Percentiles rank a stretch among this genome's conserved stretches.
These are phyloP conservation scores for Girardia tigrina DNA, from an alignment of 2,888 invertebrate species.

Conservation along the genomic window DNA sequence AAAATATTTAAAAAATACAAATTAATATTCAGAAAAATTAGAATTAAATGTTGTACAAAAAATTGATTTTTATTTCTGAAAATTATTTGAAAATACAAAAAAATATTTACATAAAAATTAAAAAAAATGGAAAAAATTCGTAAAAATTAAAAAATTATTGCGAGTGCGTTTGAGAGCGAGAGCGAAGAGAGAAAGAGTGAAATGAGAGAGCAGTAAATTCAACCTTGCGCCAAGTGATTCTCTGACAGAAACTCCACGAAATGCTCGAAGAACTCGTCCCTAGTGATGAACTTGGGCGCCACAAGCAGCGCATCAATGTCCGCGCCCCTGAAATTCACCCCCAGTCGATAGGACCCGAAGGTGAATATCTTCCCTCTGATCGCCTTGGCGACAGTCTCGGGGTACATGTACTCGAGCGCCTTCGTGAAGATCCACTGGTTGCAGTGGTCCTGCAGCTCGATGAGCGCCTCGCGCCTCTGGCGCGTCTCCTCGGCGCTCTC, in stretches of 20 bases:
- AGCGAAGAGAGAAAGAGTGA: too few relatives aligned
- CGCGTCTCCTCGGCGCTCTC: constrained; percentile 18
- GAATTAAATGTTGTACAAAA: too few relatives aligned
- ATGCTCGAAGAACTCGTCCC: constrained; percentile 82
- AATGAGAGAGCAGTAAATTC: too few relatives aligned
- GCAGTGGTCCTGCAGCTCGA: constrained; percentile 24
- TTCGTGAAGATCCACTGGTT: constrained; percentile 23
- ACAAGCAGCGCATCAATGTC: constrained; percentile 98
- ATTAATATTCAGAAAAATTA: too few relatives aligned
- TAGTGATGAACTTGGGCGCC: constrained; percentile 81
- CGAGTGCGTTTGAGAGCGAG: too few relatives aligned
- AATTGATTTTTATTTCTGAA: too few relatives aligned
- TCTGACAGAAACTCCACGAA: constrained; percentile 77
- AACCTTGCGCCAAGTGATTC: constrained; percentile 68
- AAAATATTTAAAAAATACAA: too few relatives aligned
- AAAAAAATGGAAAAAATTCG: too few relatives aligned
- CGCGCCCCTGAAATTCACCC: constrained; percentile 76
- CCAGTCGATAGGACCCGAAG: constrained; percentile 80
- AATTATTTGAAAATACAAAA: too few relatives aligned
- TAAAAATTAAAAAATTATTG: too few relatives aligned
- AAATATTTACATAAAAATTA: too few relatives aligned
- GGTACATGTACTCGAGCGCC: constrained; percentile 25
- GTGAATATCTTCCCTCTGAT: constrained; percentile 89
- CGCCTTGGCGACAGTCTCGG: constrained; percentile 18
- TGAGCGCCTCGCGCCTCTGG: constrained; percentile 1